These are phyloP conservation scores for Anseranas semipalmata DNA, from an alignment of 2,113 vertebrate genomes.

Conservation along the genomic window DNA sequence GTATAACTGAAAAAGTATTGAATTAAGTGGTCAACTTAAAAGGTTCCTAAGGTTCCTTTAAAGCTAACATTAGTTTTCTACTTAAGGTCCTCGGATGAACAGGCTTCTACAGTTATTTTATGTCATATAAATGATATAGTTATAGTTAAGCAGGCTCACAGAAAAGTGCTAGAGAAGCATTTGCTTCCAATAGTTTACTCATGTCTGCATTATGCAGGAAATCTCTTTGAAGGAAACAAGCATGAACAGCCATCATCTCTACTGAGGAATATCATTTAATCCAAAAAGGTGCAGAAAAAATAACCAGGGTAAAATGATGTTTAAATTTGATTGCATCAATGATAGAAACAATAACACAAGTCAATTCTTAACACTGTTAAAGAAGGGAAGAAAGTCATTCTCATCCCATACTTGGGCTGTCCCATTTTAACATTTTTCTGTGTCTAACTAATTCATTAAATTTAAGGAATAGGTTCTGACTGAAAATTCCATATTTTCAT, in stretches of 20 bases:
- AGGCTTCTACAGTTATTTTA: not conserved
- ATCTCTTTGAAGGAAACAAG: not conserved
- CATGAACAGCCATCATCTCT: not conserved
- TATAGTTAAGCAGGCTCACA: not conserved
- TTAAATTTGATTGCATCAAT: not conserved
- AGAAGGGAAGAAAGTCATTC: not conserved
- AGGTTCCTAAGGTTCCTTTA: not conserved
- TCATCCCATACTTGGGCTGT: not conserved
- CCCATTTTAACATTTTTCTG: constrained; percentile 27
- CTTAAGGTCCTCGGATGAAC: not conserved
- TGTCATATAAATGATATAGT: not conserved
- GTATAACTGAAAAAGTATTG: not conserved
- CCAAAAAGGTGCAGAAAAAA: not conserved
- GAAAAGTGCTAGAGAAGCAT: not conserved
- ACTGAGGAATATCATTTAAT: not conserved
- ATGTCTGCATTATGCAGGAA: not conserved
- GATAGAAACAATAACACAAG: constrained; percentile 2
- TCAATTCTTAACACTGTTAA: not conserved
- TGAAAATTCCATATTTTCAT: constrained; percentile 28
- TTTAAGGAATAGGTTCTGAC: constrained; percentile 17
- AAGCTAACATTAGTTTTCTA: not conserved
- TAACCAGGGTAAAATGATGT: not conserved
- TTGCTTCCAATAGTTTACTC: not conserved
- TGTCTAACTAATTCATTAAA: constrained; percentile 35
- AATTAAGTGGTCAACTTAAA: not conserved